phyloP scores from a whole-genome alignment of 2,797 vertebrate species.

The Pipistrellus kuhlii region DNA sequence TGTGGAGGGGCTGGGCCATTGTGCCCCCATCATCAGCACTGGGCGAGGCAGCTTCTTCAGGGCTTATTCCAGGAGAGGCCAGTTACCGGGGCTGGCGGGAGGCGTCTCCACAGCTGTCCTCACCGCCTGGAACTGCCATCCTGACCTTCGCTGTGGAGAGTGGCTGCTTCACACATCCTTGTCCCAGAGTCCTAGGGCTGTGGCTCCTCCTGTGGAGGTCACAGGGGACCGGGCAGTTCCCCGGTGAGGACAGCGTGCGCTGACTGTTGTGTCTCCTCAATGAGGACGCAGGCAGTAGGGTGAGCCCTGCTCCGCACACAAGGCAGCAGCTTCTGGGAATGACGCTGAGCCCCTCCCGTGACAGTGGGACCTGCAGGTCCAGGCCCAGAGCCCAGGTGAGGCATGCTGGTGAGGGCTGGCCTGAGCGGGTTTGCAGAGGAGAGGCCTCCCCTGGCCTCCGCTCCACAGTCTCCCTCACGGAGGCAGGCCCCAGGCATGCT shows the following conservation, averaged over 20 bases:
- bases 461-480: no score
- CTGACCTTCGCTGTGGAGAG: neutral
- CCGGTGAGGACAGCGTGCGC: no score
- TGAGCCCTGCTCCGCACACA: neutral
- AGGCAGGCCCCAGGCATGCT: neutral
- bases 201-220: neutral
- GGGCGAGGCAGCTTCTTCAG: neutral
- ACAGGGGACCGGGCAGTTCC: rapidly evolving
- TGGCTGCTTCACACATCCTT: neutral
- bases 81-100: neutral
- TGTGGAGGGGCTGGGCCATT: neutral
- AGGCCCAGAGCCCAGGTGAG: neutral
- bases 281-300: neutral
- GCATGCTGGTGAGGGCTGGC: neutral
- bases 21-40: rapidly evolving
- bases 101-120: neutral
- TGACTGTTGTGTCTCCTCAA: rapidly evolving
- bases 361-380: neutral
- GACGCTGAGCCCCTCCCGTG: rapidly evolving
- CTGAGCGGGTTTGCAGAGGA: neutral
- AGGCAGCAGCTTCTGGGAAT: neutral
- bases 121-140: neutral
- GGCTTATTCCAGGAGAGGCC: neutral
- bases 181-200: neutral
- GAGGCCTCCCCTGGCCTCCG: neutral